phyloP scores from a whole-genome alignment of 2,888 invertebrate species.

The Aporophyla lueneburgensis region DNA sequence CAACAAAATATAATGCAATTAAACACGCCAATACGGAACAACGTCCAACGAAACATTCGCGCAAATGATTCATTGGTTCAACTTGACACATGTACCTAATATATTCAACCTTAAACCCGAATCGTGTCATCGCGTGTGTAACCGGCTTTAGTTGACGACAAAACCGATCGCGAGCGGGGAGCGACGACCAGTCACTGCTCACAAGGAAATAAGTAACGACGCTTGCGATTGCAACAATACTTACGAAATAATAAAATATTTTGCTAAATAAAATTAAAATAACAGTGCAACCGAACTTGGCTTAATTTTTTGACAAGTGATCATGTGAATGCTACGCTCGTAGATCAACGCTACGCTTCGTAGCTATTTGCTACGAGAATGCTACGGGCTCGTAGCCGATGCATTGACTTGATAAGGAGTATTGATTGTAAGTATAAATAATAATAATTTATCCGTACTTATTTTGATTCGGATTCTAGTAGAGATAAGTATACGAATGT shows the following conservation, averaged over 20 bases:
- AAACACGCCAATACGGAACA: conserved; percentile 35
- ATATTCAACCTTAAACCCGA: conserved; percentile 67
- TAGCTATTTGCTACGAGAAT: conserved; percentile 56
- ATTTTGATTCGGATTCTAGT: conserved; percentile 7
- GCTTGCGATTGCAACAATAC: conserved; percentile 58
- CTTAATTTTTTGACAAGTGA: conserved; percentile 40
- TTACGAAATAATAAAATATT: conserved; percentile 40
- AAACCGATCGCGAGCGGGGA: conserved; percentile 75
- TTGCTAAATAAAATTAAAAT: neutral
- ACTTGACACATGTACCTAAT: conserved; percentile 66
- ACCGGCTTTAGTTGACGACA: conserved; percentile 78
- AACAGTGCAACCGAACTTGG: conserved; percentile 27
- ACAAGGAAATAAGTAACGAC: conserved; percentile 73
- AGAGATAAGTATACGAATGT: neutral
- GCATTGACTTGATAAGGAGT: conserved; percentile 51
- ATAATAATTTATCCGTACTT: conserved; percentile 5
- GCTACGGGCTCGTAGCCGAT: conserved; percentile 54
- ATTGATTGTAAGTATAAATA: conserved; percentile 61
- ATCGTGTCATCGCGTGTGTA: conserved; percentile 76
- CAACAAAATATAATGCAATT: conserved; percentile 39
- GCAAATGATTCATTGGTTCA: conserved; percentile 58
- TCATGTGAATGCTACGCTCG: conserved; percentile 45
- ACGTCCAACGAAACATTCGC: conserved; percentile 26
- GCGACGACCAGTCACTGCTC: conserved; percentile 79
- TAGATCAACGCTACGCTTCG: conserved; percentile 56